Evolutionary conservation across 2,797 vertebrate genomes (phyloP), one percentile per base, ranked within the genome.

Genomic region (Astyanax mexicanus): DNA sequence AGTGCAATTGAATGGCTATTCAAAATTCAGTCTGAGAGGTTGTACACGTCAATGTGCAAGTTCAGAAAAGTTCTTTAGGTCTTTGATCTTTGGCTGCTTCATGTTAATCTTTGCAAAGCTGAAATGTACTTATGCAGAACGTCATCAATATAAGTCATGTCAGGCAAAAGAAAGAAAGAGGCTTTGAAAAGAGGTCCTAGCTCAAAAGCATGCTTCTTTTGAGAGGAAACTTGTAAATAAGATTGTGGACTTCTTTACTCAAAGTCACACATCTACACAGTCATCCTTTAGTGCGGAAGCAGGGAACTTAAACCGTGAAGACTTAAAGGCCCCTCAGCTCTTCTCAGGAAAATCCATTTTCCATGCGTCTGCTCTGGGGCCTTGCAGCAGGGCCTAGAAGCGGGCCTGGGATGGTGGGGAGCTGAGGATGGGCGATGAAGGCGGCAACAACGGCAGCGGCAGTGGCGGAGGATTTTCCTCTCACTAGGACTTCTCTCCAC

Each of bases 281-380:
- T n/a, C 42, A 55, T 52, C 13, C 21, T 74, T 77, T 58, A 74
- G 84, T 82, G 84, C 86, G 42, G 79, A 82, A 73, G 80, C 83
- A 81, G 75, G 84, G 81, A 91, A 89, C 88, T 85, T 80, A 86
- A 89, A 13, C 86, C 83, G 77, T 87, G 83, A 89, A 89, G 89
- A 87, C 85, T 82, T 90, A 91, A 92, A 92, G 89, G 12, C 91
- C 89, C 87, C 88, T 90, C 89, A 44, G n/a, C 37, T 23, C 38
- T 73, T 89, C 88, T 88, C 85, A 84, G 83, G 81, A 77, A 81
- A 92, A 93, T 90, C 88, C 89, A 90, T 91, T 93, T 92, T 90
- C 76, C 89, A 90, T 87, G 90, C 88, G 83, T 91, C 81, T 89
- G 87, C 85, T 86, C 84, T 42, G 42, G 83, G 85, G 86, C 86